Conservation (phyloP, 2,888 invertebrate genomes). For the Catonia carolina region DNA sequence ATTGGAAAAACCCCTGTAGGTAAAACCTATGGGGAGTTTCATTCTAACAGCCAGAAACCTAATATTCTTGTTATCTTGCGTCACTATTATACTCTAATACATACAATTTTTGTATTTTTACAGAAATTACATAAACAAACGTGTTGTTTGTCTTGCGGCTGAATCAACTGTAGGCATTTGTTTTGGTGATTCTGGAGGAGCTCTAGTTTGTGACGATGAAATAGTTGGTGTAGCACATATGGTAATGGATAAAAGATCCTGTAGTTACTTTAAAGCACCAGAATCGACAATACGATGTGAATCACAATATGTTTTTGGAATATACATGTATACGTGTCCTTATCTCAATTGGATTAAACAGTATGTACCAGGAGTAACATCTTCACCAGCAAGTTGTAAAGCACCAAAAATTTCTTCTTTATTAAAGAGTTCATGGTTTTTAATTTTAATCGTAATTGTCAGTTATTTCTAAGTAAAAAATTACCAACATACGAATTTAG, state of each 20-base stretch:
- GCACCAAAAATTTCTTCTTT: background rate
- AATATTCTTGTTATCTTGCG: too few relatives aligned
- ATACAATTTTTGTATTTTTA: background rate
- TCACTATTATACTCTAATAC: too few relatives aligned
- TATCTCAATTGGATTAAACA: background rate
- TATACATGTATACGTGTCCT: slow-evolving; percentile 5
- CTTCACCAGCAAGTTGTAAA: slow-evolving; percentile 1
- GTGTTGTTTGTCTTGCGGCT: background rate
- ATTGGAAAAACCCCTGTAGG: too few relatives aligned
- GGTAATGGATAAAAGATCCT: background rate
- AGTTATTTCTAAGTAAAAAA: too few relatives aligned
- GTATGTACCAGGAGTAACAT: background rate
- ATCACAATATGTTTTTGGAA: background rate
- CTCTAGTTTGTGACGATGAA: slow-evolving; percentile 1
- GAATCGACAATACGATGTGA: background rate
- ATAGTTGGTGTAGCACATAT: background rate
- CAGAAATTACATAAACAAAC: background rate
- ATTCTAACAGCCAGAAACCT: too few relatives aligned
- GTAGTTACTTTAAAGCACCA: slow-evolving; percentile 1
- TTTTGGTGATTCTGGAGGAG: slow-evolving; percentile 2
- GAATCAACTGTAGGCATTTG: background rate
- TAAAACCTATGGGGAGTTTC: too few relatives aligned
- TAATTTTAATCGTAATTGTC: too few relatives aligned
- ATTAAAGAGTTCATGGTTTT: too few relatives aligned
- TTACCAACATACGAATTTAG: too few relatives aligned